A percentile compares a stretch with the other conserved stretches of the same genome.
phyloP scores from a whole-genome alignment of 64 coral and sea anemone genomes.

The Montipora efflorescens region DNA sequence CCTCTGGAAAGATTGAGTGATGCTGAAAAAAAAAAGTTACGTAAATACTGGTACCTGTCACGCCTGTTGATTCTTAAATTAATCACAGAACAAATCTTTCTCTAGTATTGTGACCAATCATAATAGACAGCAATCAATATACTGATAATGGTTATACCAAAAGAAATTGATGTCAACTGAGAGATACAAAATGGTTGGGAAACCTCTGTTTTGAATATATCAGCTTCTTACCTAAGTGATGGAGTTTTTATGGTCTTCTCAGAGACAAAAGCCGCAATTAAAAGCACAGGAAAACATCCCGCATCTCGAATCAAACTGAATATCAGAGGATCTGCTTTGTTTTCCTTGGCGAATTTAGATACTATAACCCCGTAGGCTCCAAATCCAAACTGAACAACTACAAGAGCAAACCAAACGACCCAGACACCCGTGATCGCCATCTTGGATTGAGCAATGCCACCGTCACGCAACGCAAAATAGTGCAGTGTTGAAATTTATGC shows the following conservation, averaged over 20 bases:
- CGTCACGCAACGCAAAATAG: neutral
- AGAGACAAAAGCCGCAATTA: conserved; percentile 75
- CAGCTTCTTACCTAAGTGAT: conserved; percentile 31
- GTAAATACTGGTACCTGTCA: no score
- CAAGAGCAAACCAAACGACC: conserved; percentile 75
- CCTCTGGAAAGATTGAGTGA: no score
- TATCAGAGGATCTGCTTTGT: conserved; percentile 82
- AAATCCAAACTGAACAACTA: conserved; percentile 84
- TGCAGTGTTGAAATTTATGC: no score
- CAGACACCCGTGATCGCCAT: conserved; percentile 39
- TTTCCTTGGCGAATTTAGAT: conserved; percentile 84
- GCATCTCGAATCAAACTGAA: conserved; percentile 88
- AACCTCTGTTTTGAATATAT: neutral
- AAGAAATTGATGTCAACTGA: neutral
- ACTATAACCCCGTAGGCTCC: conserved; percentile 90
- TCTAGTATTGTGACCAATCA: no score
- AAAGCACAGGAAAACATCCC: conserved; percentile 81
- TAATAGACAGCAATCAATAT: no score
- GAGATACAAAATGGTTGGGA: neutral
- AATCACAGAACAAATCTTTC: no score
- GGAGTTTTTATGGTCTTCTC: conserved; percentile 67
- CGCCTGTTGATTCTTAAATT: no score
- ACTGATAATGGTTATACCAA: no score
- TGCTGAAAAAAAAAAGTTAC: no score
- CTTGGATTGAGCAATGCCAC: neutral